Evolutionary conservation across 2,113 vertebrate species (phyloP), one percentile per base, ranked within the genome.

Genomic region (Syngnathus floridae): DNA sequence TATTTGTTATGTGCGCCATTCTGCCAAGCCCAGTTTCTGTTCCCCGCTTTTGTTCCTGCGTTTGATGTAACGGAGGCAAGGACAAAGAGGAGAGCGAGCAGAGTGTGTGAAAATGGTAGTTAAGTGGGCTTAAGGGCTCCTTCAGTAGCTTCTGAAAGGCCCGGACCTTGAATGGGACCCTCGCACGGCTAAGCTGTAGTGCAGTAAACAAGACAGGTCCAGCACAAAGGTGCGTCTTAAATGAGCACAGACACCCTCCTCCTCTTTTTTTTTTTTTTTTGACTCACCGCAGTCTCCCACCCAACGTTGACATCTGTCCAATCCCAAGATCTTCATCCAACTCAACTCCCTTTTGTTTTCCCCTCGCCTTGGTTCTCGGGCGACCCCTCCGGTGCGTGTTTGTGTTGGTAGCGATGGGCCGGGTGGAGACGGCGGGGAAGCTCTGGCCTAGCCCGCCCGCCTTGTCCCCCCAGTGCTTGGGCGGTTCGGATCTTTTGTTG

Each of bases 41-140:
- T 98, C 96, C 94, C 93, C 85, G 92, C 92, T 94, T 99, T 98
- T 99, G 96, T 99, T 98, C 93, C 92, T 95, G 92, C 95, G 97
- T 99, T 99, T 99, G 96, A 99, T 99, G 97, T 99, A 99, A 99
- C 98, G 95, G 97, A 98, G 95, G 95, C 94, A 93, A 95, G 94
- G 94, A 98, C 97, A 98, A 98, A 99, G 95, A 95, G 93, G 94
- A 95, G 94, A 95, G 95, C 93, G 92, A 93, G 92, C 93, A 97
- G 95, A 98, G 96, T 98, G 95, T 98, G 97, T 96, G 95, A 99
- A 99, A 99, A 99, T 98, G 97, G 95, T 97, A 97, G 97, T 98
- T 98, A 99, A 99, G 97, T 99, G 97, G 95, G 97, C 95, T 99
- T 98, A 98, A 97, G 96, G 97, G 95, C 93, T 98, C 95, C 95